These are phyloP conservation scores for Enteromius radiatus DNA, from an alignment of 2,797 vertebrate genomes.

Conservation along the genomic window DNA sequence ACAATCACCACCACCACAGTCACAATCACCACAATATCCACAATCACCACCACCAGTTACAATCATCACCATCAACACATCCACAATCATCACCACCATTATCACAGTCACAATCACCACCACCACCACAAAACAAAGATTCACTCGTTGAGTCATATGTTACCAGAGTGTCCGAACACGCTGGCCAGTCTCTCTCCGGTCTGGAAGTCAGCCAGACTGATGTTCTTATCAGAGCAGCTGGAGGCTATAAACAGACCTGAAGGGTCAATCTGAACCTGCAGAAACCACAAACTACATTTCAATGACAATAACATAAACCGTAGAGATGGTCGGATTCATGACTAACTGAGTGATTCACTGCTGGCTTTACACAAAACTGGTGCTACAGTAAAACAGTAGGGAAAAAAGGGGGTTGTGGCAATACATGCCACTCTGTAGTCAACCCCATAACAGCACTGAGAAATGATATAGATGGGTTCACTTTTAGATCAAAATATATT, in stretches of 20 bases:
- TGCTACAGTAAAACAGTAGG: too few relatives aligned
- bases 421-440: too few relatives aligned
- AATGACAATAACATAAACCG: background rate
- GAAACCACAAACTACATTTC: background rate
- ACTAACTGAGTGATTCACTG: background rate
- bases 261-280: slow-evolving; percentile 91
- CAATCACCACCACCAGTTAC: too few relatives aligned
- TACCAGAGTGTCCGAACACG: slow-evolving; percentile 95
- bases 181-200: slow-evolving; percentile 92
- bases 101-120: too few relatives aligned
- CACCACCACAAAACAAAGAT: too few relatives aligned
- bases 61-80: too few relatives aligned
- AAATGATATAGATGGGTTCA: too few relatives aligned
- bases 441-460: too few relatives aligned
- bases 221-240: slow-evolving; percentile 94
- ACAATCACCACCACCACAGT: too few relatives aligned
- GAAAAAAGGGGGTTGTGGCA: background rate
- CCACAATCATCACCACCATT: too few relatives aligned
- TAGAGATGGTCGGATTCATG: background rate
- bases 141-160: slow-evolving; percentile 14
- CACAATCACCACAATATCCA: too few relatives aligned
- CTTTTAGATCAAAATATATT: too few relatives aligned
- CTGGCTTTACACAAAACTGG: background rate
- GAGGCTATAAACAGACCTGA: slow-evolving; percentile 94
- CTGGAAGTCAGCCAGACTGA: slow-evolving; percentile 92